phyloP scores from a whole-genome alignment of 2,888 invertebrate genomes.

The Iphiclides podalirius region DNA sequence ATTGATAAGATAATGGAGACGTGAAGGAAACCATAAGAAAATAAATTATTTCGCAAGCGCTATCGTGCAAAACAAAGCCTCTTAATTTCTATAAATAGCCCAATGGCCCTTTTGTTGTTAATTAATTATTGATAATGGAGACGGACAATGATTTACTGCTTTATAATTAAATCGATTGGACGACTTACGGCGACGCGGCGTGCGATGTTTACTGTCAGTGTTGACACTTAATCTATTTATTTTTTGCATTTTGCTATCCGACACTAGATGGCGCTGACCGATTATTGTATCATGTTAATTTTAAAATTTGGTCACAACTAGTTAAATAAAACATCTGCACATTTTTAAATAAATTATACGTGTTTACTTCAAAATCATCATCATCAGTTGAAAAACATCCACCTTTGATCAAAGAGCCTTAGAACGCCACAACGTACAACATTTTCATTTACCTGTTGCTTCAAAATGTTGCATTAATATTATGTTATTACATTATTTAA shows the following conservation, averaged over 20 bases:
- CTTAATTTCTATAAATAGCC: constrained; percentile 23
- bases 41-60: neutral
- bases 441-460: no score
- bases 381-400: no score
- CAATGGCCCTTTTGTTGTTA: constrained; percentile 25
- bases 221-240: constrained; percentile 16
- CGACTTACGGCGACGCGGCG: constrained; percentile 11
- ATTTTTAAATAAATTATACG: no score
- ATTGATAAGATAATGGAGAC: neutral
- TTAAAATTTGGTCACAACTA: no score
- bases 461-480: no score
- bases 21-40: neutral
- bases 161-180: constrained; percentile 33
- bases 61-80: neutral
- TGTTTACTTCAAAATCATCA: no score
- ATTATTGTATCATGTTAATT: no score
- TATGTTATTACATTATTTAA: no score
- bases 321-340: no score
- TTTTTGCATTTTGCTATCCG: constrained; percentile 38
- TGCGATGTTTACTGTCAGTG: constrained; percentile 17
- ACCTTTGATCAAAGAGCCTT: no score
- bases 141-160: constrained; percentile 31
- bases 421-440: no score
- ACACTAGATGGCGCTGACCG: constrained; percentile 44
- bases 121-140: constrained; percentile 35